phyloP scores from a whole-genome alignment of 2,113 vertebrate genomes.

The Acrocephalus kingi region DNA sequence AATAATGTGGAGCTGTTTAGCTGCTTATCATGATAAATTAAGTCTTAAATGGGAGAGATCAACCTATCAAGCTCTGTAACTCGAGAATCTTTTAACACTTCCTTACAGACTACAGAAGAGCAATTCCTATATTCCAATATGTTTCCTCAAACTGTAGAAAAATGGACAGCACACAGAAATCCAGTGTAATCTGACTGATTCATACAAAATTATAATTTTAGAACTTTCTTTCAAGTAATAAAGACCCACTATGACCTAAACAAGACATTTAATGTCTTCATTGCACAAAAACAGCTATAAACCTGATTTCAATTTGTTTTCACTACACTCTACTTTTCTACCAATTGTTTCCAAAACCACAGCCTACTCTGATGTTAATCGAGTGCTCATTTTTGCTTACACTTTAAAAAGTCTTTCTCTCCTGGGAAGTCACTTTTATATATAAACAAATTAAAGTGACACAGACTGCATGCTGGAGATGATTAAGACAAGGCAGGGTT shows the following conservation, averaged over 20 bases:
- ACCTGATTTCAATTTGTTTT: conserved; percentile 61
- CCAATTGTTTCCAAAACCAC: conserved; percentile 69
- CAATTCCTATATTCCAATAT: neutral
- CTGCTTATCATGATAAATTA: neutral
- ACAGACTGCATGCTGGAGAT: conserved; percentile 64
- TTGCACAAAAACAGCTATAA: conserved; percentile 39
- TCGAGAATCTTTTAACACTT: neutral
- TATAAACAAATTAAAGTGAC: conserved; percentile 68
- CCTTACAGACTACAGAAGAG: neutral
- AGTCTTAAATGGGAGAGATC: neutral
- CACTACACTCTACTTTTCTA: conserved; percentile 40
- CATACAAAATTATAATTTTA: neutral
- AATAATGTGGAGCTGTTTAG: neutral
- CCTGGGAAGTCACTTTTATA: conserved; percentile 70
- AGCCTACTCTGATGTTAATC: conserved; percentile 61
- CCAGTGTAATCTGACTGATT: neutral
- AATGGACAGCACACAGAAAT: neutral
- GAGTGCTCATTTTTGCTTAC: conserved; percentile 60
- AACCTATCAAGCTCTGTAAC: neutral
- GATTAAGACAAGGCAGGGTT: conserved; percentile 67
- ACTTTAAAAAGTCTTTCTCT: conserved; percentile 60
- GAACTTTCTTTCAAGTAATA: neutral
- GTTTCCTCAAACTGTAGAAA: neutral
- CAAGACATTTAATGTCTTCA: neutral
- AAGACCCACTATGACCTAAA: neutral